phyloP scores from a whole-genome alignment of 2,888 invertebrate species.

The Folsomia candida region DNA sequence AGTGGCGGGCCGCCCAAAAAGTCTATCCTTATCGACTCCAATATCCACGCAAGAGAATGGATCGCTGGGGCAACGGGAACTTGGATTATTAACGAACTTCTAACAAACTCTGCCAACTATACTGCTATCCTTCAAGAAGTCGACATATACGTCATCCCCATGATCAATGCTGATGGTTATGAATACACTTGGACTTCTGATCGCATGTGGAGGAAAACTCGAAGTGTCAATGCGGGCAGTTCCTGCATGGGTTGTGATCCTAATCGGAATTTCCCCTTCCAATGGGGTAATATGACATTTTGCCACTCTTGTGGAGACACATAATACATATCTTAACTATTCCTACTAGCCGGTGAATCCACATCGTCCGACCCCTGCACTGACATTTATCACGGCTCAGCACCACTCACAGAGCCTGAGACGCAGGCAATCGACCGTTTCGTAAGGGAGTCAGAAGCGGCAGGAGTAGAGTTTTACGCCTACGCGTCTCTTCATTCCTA shows the following conservation, averaged over 20 bases:
- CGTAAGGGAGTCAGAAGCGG: background rate
- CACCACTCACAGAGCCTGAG: background rate
- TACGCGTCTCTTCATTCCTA: background rate
- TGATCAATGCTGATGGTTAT: slow-evolving; percentile 82
- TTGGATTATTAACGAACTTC: slow-evolving; percentile 67
- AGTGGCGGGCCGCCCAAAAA: slow-evolving; percentile 25
- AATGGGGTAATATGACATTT: background rate
- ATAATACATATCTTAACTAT: background rate
- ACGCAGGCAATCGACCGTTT: background rate
- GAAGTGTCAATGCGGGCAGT: slow-evolving; percentile 54
- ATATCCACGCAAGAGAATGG: slow-evolving; percentile 71
- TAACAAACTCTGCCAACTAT: slow-evolving; percentile 58
- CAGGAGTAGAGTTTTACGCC: background rate
- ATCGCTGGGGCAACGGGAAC: slow-evolving; percentile 73
- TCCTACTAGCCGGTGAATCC: background rate
- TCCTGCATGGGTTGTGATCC: slow-evolving; percentile 72
- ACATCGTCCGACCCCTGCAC: background rate
- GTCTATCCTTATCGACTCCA: slow-evolving; percentile 34
- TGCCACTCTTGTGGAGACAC: no score
- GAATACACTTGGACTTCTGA: slow-evolving; percentile 74
- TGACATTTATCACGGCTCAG: background rate
- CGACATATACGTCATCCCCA: slow-evolving; percentile 71
- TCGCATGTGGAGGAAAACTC: slow-evolving; percentile 76
- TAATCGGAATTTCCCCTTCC: slow-evolving; percentile 62
- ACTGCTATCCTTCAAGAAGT: slow-evolving; percentile 56